Evolutionary conservation across 2,113 vertebrate genomes (phyloP).

Genomic region (Mellivora capensis): DNA sequence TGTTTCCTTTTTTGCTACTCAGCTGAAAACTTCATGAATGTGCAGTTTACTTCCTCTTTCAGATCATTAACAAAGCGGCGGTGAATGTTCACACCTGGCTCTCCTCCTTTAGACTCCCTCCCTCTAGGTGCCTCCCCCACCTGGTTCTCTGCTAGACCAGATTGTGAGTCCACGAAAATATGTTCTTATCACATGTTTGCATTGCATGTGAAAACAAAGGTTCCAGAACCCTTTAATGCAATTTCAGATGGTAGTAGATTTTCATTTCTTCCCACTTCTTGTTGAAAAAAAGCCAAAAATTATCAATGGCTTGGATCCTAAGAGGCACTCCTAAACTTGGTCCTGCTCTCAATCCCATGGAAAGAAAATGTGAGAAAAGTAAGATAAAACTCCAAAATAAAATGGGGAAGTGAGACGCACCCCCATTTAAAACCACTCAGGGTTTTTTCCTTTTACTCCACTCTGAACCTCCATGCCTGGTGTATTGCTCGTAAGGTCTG

Average conservation of each 20-base stretch:
- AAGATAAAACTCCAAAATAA: neutral
- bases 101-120: neutral
- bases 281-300: neutral
- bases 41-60: slow-evolving; percentile 53
- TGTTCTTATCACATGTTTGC: neutral
- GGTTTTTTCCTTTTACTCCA: no score
- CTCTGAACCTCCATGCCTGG: fast-evolving
- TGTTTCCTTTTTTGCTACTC: slow-evolving; percentile 34
- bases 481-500: neutral
- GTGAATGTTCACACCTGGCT: slow-evolving; percentile 55
- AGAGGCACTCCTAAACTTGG: neutral
- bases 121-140: neutral
- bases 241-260: neutral
- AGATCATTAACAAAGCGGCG: slow-evolving; percentile 59
- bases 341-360: neutral
- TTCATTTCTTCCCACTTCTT: no score
- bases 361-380: neutral
- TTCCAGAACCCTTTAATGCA: neutral
- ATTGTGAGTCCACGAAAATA: neutral
- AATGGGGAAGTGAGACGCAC: neutral
- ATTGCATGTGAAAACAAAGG: neutral
- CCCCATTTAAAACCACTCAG: neutral
- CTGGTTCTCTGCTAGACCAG: slow-evolving; percentile 25
- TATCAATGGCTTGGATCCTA: neutral
- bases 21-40: slow-evolving; percentile 66